Evolutionary conservation across 2,113 vertebrate species (phyloP), one percentile per base, ranked within the genome.

Genomic region (Fukomys damarensis): DNA sequence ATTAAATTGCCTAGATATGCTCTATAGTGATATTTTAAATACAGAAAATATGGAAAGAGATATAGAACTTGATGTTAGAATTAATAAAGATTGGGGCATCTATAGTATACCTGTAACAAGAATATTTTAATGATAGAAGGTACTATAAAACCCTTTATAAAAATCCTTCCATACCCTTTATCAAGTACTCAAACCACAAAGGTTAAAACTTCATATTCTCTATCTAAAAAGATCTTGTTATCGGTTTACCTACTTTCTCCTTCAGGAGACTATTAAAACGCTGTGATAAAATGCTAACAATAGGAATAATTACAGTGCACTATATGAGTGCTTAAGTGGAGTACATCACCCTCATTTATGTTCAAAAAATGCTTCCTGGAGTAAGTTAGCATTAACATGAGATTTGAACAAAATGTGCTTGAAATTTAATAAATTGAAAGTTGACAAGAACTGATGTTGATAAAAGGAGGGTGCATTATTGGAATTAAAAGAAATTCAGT

Each of bases 1-100:
- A 77, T 46, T 92, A 41, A 79, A 80, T 89, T 86, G 10, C 49
- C 41, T 68, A 24, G 30, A 9, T 93, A 74, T 1, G 20, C 54
- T 58, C 28, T 92, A 9, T 32, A 80, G 35, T 79, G 22, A 89
- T 66, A 10, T 83, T 95, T 96, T 74, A 96, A 93, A 66, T 95
- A 70, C 76, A 35, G 94, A 35, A 91, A 86, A 85, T 61, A 93
- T 79, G 38, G 26, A 85, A 89, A 93, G 14, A 84, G 2, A 52
- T 8, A 41, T 72, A 76, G 26, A 61, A 93, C 11, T 90, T 92
- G 13, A 95, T 92, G 84, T 87, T 14, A 89, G 89, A 92, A 79
- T 20, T 63, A 46, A 81, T 81, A 65, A 93, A 61, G 24, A 49
- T 85, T 56, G 22, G 26, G 20, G 92, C 11, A 79, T 76, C 5